A percentile compares a stretch with the other conserved stretches of the same genome.
phyloP scores from a whole-genome alignment of 92 coral and sea anemone genomes.

The Metridium senile region DNA sequence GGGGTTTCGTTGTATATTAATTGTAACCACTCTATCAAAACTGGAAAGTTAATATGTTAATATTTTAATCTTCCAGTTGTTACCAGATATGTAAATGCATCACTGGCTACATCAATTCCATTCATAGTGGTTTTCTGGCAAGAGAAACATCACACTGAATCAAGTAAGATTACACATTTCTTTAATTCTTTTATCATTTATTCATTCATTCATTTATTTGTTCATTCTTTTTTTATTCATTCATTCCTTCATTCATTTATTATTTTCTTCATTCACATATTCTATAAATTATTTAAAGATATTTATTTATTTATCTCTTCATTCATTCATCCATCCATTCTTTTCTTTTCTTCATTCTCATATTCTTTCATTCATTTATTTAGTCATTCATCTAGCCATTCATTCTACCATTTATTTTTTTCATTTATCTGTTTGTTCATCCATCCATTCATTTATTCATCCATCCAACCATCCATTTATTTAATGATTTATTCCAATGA shows the following conservation, averaged over 20 bases:
- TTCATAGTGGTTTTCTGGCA: slow-evolving; percentile 80
- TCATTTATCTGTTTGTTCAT: not conserved
- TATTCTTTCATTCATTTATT: not conserved
- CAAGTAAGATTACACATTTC: slow-evolving; percentile 15
- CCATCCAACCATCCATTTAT: not conserved
- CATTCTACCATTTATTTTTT: not conserved
- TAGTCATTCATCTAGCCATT: not conserved
- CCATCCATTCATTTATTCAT: not conserved
- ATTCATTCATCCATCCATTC: not conserved
- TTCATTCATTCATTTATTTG: not conserved
- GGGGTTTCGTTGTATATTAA: too few species aligned
- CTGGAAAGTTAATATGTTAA: too few species aligned
- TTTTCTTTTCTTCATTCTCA: not conserved
- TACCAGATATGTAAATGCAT: slow-evolving; percentile 66
- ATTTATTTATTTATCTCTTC: not conserved
- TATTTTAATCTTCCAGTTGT: slow-evolving; percentile 42
- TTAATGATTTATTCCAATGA: too few species aligned
- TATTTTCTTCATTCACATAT: not conserved
- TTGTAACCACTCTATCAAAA: too few species aligned
- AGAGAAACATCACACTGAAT: slow-evolving; percentile 37
- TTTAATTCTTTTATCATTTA: too few species aligned
- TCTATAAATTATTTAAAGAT: not conserved
- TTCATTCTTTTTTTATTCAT: not conserved
- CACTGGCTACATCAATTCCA: slow-evolving; percentile 59
- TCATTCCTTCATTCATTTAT: not conserved